These are phyloP conservation scores for Nesoenas mayeri DNA, from an alignment of 2,113 vertebrate species.

Conservation along the genomic window DNA sequence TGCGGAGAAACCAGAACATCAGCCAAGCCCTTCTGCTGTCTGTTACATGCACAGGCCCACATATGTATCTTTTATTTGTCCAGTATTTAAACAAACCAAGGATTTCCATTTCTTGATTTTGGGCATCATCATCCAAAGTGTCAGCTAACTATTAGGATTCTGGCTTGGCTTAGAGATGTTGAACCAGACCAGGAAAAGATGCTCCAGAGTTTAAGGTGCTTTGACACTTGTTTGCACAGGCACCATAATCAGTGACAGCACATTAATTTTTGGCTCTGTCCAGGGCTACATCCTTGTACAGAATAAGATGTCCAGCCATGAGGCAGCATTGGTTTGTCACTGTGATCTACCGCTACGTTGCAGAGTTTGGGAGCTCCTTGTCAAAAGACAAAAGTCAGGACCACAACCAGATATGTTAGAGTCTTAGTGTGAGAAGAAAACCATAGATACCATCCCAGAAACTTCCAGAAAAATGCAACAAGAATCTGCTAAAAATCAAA, in stretches of 20 bases:
- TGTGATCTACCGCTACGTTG: background rate
- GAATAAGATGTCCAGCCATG: background rate
- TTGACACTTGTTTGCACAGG: background rate
- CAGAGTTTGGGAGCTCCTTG: background rate
- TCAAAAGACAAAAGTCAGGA: background rate
- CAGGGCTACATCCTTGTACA: background rate
- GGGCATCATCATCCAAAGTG: background rate
- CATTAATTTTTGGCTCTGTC: background rate
- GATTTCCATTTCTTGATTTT: background rate
- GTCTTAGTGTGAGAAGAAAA: background rate
- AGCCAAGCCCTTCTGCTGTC: background rate
- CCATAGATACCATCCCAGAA: background rate
- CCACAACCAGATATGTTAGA: background rate
- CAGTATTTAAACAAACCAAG: background rate
- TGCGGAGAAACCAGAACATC: constrained; percentile 49
- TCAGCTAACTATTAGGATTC: background rate
- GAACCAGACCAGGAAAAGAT: background rate
- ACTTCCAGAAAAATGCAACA: background rate
- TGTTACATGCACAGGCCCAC: background rate
- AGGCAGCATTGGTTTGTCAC: background rate
- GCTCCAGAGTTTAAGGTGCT: background rate
- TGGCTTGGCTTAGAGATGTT: background rate
- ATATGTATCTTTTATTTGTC: background rate
- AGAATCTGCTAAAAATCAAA: background rate
- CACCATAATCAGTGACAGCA: background rate